These are phyloP conservation scores for Trachythela sp. DNA, from an alignment of 64 coral and sea anemone genomes.

Conservation along the genomic window DNA sequence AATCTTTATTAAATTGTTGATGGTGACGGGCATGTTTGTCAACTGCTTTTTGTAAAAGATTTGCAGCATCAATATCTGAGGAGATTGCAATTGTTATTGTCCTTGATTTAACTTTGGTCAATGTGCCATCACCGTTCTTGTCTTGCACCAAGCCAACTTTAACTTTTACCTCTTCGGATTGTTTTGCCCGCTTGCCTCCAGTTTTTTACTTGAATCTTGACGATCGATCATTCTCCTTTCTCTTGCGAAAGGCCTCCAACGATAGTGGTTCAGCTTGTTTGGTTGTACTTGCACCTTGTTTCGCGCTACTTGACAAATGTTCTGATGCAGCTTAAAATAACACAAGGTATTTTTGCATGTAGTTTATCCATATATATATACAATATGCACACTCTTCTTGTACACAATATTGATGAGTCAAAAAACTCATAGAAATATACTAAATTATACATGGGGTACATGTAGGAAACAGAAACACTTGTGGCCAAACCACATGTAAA, in stretches of 20 bases:
- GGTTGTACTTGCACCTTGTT: neutral
- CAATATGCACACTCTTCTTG: neutral
- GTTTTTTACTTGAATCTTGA: neutral
- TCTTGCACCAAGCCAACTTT: neutral
- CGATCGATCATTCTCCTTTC: neutral
- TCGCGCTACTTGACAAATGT: neutral
- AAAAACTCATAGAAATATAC: neutral
- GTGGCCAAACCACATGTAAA: neutral
- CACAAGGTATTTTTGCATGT: neutral
- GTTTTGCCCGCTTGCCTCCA: neutral
- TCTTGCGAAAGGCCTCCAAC: neutral
- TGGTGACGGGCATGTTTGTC: neutral
- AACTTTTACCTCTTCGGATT: neutral
- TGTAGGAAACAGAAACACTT: neutral
- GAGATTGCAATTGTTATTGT: neutral
- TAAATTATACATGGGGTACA: neutral
- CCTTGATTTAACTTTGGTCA: constrained; percentile 8
- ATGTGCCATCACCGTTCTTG: constrained; percentile 7
- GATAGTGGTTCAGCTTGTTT: neutral
- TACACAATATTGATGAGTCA: neutral
- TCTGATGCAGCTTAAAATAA: neutral
- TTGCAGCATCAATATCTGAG: neutral
- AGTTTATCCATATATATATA: neutral
- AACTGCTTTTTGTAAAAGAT: neutral
- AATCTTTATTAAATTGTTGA: neutral